Evolutionary conservation across 2,797 vertebrate genomes (phyloP), one percentile per base, ranked within the genome.

Genomic region (Cyclopterus lumpus): DNA sequence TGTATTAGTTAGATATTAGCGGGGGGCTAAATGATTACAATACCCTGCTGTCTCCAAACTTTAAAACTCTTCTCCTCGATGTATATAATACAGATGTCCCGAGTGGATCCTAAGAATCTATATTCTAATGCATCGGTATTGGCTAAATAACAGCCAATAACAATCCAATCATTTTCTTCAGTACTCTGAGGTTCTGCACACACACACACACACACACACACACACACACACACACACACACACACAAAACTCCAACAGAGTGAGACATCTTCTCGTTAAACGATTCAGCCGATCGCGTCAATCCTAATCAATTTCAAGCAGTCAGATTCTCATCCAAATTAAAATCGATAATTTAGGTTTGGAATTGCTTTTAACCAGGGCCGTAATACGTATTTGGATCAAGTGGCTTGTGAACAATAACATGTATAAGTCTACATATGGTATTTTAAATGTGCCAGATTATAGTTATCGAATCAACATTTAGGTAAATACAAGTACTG

Each of bases 1-100:
- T 28, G 76, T 68, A 74, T 5, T 11, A 15, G 22, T 59, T 42
- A 59, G 16, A 51, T 16, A 63, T 69, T 71, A 76, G 61, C 49
- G 5, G 14, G 48, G 26, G 32, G 36, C 24, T 55, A 2, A 51
- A 40, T 5, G 12, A 20, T 34, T 24, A 20, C 53, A 32, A 55
- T 6, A 71, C 26, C 8, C 53, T 28, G 15, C 7, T 30, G 18
- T 40, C 32, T 26, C 28, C 44, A 40, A 40, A n/a, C 16, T 38
- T 51, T 42, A 12, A 44, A n/a, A 51, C n/a, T 3, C 22, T 40
- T 1, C 11, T 46, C 16, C 6, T 22, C 28, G 14, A 61, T 61
- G 59, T 11, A 3, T 61, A 26, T 60, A 18, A 10, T 42, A 32
- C 61, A 63, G 10, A 46, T 30, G 26, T 14, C 26, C 42, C 61